A percentile compares a stretch with the other conserved stretches of the same genome.
Conservation (phyloP, 53 echinoderm and acorn worm genomes). For the Paracentrotus lividus region DNA sequence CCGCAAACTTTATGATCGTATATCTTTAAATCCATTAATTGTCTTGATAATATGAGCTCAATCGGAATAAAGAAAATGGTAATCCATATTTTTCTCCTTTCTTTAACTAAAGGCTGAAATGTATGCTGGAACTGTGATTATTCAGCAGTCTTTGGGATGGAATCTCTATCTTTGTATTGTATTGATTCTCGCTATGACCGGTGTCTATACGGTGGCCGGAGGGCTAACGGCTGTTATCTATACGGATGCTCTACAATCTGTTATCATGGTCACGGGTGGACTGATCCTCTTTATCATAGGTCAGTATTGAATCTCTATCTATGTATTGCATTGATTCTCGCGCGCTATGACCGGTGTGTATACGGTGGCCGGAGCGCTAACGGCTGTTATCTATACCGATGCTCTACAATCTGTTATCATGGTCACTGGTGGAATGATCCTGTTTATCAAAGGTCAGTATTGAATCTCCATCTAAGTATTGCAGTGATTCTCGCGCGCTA, state of each 20-base stretch:
- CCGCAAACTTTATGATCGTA: too few relatives aligned
- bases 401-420: slow-evolving; percentile 83
- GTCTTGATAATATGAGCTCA: too few relatives aligned
- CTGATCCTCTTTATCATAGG: slow-evolving; percentile 78
- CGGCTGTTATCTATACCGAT: slow-evolving; percentile 89
- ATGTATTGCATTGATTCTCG: slow-evolving; percentile 71
- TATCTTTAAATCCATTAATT: too few relatives aligned
- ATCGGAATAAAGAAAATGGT: too few relatives aligned
- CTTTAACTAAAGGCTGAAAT: slow-evolving; percentile 77
- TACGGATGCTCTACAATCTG: slow-evolving; percentile 84
- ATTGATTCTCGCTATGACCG: slow-evolving; percentile 78
- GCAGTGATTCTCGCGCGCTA: slow-evolving; percentile 69
- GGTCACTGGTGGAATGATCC: slow-evolving; percentile 77
- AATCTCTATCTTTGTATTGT: slow-evolving; percentile 74
- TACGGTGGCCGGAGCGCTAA: slow-evolving; percentile 82
- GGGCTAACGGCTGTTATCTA: slow-evolving; percentile 88
- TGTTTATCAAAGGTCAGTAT: slow-evolving; percentile 81
- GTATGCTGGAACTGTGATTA: slow-evolving; percentile 89
- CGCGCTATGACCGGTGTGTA: slow-evolving; percentile 81
- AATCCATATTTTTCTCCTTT: too few relatives aligned
- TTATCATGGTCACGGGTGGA: slow-evolving; percentile 82
- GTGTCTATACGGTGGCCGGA: slow-evolving; percentile 84
- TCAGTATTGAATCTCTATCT: slow-evolving; percentile 78
- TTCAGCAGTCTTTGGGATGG: slow-evolving; percentile 87
- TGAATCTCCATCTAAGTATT: slow-evolving; percentile 77